Evolutionary conservation across 2,797 vertebrate genomes (phyloP).

Genomic region (Rhinophrynus dorsalis): DNA sequence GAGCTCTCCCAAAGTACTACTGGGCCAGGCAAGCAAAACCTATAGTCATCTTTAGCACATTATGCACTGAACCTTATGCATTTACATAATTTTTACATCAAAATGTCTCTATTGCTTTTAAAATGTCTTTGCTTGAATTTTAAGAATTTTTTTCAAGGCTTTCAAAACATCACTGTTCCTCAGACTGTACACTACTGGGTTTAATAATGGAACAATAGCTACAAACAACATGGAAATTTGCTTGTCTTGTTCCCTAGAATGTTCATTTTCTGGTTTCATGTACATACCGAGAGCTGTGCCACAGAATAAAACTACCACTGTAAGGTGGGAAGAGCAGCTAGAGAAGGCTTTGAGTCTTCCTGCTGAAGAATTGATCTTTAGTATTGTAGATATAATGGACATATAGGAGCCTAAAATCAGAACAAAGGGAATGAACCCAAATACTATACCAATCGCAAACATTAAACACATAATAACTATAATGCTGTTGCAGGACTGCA

Average conservation of each 20-base stretch:
- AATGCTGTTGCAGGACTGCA: neutral
- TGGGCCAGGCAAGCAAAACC: no score
- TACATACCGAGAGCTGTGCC: conserved; percentile 15
- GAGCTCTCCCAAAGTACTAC: no score
- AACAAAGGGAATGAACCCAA: neutral
- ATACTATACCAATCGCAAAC: neutral
- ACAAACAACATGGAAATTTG: conserved; percentile 42
- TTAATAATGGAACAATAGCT: conserved; percentile 48
- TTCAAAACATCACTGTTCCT: conserved; percentile 52
- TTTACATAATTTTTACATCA: no score
- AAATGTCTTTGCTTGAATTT: no score
- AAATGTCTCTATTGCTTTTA: no score
- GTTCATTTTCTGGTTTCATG: conserved; percentile 10
- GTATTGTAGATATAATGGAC: conserved; percentile 4
- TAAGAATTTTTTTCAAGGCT: neutral
- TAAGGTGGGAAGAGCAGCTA: conserved; percentile 18
- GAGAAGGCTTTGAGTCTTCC: conserved; percentile 15
- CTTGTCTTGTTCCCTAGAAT: conserved; percentile 1
- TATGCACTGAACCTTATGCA: no score
- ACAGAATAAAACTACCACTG: conserved; percentile 6
- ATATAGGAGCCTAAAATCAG: conserved; percentile 10
- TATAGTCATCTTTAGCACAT: no score
- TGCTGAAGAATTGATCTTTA: neutral
- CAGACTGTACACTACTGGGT: conserved; percentile 51
- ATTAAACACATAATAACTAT: neutral